Evolutionary conservation across 2,113 vertebrate genomes (phyloP).

Genomic region (Hypanus sabinus): DNA sequence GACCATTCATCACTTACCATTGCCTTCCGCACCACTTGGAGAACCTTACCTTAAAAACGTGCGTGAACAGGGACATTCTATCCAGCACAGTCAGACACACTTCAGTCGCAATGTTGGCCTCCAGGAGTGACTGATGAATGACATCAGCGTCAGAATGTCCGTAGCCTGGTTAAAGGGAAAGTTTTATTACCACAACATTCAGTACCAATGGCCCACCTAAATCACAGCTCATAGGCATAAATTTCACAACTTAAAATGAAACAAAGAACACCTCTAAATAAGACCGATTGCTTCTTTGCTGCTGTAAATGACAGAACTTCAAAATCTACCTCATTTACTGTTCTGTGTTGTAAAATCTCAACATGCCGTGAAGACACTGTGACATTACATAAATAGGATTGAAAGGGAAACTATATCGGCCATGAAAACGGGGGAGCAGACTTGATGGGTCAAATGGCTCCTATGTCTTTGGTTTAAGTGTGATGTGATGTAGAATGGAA

Average conservation of each 20-base stretch:
- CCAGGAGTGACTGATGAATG: conserved; percentile 84
- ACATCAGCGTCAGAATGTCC: conserved; percentile 91
- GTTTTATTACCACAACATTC: conserved; percentile 40
- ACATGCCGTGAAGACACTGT: not conserved
- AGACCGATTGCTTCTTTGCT: not conserved
- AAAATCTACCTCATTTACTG: not conserved
- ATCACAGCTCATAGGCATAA: no score
- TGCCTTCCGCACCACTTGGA: no score
- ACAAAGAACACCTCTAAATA: not conserved
- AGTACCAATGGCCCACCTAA: not conserved
- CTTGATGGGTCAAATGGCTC: no score
- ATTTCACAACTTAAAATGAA: not conserved
- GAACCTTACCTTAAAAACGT: conserved; percentile 82
- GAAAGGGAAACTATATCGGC: no score
- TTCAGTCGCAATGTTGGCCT: conserved; percentile 92
- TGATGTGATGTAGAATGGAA: not conserved
- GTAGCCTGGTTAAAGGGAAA: conserved; percentile 66
- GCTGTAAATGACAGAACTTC: not conserved
- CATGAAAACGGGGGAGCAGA: no score
- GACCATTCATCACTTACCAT: no score
- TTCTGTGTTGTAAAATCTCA: not conserved
- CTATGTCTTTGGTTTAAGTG: not conserved
- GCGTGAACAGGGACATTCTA: conserved; percentile 86
- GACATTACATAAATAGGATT: not conserved
- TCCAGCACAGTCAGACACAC: conserved; percentile 93